phyloP scores from a whole-genome alignment of 2,888 invertebrate species.

The Volucella bombylans region DNA sequence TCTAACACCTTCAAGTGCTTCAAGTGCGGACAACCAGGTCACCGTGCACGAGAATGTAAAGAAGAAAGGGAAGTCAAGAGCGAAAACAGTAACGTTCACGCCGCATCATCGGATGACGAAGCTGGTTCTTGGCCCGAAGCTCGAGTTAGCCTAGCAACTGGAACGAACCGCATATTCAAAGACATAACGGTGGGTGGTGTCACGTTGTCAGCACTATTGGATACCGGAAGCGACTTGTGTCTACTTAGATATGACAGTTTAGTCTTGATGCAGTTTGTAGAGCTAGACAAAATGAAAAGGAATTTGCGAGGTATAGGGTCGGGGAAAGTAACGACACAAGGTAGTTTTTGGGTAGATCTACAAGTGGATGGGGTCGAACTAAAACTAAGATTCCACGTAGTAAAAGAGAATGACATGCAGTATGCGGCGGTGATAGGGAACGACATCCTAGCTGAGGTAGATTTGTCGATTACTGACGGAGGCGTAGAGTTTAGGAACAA shows the following conservation, averaged over 20 bases:
- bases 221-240: too few relatives aligned
- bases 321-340: neutral
- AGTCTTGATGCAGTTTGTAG: too few relatives aligned
- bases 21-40: too few relatives aligned
- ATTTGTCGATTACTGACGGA: neutral
- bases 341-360: neutral
- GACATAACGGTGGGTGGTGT: too few relatives aligned
- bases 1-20: too few relatives aligned
- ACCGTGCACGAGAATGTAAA: neutral
- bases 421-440: neutral
- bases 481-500: too few relatives aligned
- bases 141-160: neutral
- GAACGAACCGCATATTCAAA: too few relatives aligned
- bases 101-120: conserved; percentile 7
- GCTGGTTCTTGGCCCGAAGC: conserved; percentile 13
- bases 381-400: conserved; percentile 9
- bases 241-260: too few relatives aligned
- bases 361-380: neutral
- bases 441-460: conserved; percentile 1
- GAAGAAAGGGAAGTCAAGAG: neutral
- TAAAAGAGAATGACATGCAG: neutral
- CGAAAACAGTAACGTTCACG: neutral
- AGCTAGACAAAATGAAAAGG: neutral
- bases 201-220: too few relatives aligned
- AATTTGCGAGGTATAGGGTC: neutral